Evolutionary conservation across 30 jellyfish, hydroid and myxozoan species (phyloP).

Genomic region (Sanderia malayensis): DNA sequence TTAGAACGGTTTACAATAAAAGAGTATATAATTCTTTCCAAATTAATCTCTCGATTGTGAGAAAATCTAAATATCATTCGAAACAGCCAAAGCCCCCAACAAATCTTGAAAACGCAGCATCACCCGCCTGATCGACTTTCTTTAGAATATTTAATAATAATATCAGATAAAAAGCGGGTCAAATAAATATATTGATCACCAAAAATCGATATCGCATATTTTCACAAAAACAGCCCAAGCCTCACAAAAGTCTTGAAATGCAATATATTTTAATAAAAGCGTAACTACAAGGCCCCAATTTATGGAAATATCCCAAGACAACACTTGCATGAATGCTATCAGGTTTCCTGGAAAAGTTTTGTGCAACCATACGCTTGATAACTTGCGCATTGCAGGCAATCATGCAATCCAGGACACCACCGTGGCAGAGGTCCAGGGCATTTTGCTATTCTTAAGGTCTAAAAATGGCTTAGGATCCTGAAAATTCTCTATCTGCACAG

Average conservation of each 20-base stretch:
- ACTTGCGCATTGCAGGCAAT: too few relatives aligned
- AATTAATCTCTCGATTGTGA: background rate
- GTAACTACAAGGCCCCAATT: too few relatives aligned
- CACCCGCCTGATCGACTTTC: constrained; percentile 5
- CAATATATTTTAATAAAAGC: too few relatives aligned
- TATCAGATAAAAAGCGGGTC: constrained; percentile 1
- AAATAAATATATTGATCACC: constrained; percentile 8
- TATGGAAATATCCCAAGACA: too few relatives aligned
- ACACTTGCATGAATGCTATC: too few relatives aligned
- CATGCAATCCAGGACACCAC: too few relatives aligned
- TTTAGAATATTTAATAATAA: background rate
- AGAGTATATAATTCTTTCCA: background rate
- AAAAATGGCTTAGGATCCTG: too few relatives aligned
- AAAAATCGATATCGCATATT: constrained; percentile 9
- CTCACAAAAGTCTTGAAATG: constrained; percentile 6
- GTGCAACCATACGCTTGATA: too few relatives aligned
- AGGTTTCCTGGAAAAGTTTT: too few relatives aligned
- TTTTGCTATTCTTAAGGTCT: too few relatives aligned
- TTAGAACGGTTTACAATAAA: background rate
- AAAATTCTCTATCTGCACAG: too few relatives aligned
- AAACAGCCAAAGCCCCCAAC: constrained; percentile 1
- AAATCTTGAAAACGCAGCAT: background rate
- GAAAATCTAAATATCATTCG: background rate
- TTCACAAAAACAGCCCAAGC: constrained; percentile 9
- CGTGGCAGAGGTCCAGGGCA: too few relatives aligned